Base-by-base conservation (phyloP, 2,888 invertebrate species). In the Morpho achilles region DNA sequence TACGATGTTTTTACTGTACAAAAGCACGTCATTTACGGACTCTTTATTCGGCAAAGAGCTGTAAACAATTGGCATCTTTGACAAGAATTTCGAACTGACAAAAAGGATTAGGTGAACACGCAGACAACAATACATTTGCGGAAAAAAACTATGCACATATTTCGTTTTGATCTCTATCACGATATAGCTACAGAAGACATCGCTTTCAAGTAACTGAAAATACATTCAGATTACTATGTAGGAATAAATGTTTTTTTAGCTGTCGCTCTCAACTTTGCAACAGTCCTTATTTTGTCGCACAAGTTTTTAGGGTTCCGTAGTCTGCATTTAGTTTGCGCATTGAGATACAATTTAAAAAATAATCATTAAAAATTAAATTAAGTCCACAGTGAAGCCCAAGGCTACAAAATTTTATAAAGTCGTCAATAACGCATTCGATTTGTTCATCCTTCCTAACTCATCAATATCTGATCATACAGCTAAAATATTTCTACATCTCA, bases 11-110 rank as follows among this genome's bases (percentile, higher is more conserved):
- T 85, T 81, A 79, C 77, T 78, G 65, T 70, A 86, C 86, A 86
- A 88, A 82, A 80, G 84, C 71, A 74, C 76, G 77, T 82, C 84
- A 84, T 82, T 83, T 82, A 77, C 78, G 77, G 75, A 72, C 74
- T 72, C 77, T 76, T 79, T 82, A 79, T 82, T 77, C 77, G 74
- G 68, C 74, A 82, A 80, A 77, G 73, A 79, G 70, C 69, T 76
- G 71, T 81, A 84, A 82, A 89, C 87, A 88, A 87, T 87, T 84
- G 82, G 76, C 74, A 80, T 82, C 77, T 79, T 84, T 85, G 88
- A 88, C 89, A 86, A 75, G 75, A 82, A 73, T 82, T 79, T 78
- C 77, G 69, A 80, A 75, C 72, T 75, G 72, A 81, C 85, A 82
- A 80, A 84, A 88, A 86, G 89, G 89, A 87, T 89, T 86, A 84